Evolutionary conservation across 1,140 invertebrate species (phyloP).

Genomic region (Drosophila repletoides): DNA sequence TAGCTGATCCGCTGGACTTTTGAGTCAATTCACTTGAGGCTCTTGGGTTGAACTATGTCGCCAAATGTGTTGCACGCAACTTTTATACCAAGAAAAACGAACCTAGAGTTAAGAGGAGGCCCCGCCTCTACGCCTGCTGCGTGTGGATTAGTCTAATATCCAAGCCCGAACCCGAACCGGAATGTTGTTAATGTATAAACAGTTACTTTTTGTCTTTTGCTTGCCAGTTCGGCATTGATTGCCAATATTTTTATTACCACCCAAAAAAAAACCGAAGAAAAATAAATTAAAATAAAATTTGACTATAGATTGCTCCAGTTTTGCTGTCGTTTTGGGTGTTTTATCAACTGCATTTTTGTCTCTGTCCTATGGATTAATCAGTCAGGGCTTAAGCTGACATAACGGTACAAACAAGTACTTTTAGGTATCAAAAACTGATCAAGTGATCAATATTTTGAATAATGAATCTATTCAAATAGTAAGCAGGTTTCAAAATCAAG

Average conservation of each 20-base stretch:
- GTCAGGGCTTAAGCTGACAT: slow-evolving; percentile 1
- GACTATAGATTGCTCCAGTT: slow-evolving; percentile 29
- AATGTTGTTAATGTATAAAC: slow-evolving; percentile 67
- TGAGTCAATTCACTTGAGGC: slow-evolving; percentile 55
- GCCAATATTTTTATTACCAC: slow-evolving; percentile 34
- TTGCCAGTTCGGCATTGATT: slow-evolving; percentile 23
- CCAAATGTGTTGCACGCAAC: slow-evolving; percentile 64
- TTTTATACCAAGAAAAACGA: slow-evolving; percentile 66
- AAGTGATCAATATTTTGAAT: not conserved
- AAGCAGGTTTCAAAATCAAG: slow-evolving; percentile 38
- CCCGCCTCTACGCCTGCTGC: slow-evolving; percentile 31
- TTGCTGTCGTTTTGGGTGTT: not conserved
- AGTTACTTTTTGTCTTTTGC: slow-evolving; percentile 51
- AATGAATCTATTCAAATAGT: not conserved
- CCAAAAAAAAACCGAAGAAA: slow-evolving; percentile 18
- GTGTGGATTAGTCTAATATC: slow-evolving; percentile 34
- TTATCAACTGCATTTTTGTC: slow-evolving; percentile 28
- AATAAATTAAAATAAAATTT: slow-evolving; percentile 1
- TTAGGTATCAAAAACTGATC: slow-evolving; percentile 8
- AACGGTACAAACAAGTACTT: not conserved
- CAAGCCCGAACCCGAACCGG: slow-evolving; percentile 49
- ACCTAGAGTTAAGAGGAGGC: not conserved
- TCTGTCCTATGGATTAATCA: slow-evolving; percentile 13
- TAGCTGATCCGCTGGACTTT: slow-evolving; percentile 19
- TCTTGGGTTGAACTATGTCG: slow-evolving; percentile 79